These are phyloP conservation scores for Linurgus olivaceus DNA, from an alignment of 2,797 vertebrate species.

Conservation along the genomic window DNA sequence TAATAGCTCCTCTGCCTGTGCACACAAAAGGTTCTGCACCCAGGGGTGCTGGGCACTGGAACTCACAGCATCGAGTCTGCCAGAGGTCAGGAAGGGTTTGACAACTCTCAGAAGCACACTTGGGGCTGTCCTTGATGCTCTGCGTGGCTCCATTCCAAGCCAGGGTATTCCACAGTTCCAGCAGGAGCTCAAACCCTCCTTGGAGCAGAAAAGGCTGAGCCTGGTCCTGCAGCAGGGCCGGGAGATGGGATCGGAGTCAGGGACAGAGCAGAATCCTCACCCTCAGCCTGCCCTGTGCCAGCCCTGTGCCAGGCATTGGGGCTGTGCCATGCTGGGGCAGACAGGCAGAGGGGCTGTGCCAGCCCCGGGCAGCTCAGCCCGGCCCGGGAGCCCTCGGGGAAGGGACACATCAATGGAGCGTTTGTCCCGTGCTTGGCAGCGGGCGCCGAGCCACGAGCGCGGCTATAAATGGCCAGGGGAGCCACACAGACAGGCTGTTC, in stretches of 20 bases:
- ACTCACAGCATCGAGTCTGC: background rate
- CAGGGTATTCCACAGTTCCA: background rate
- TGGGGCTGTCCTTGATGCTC: background rate
- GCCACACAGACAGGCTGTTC: background rate
- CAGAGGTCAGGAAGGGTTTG: background rate
- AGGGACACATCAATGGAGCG: background rate
- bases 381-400: background rate
- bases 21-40: background rate
- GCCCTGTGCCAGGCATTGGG: too few species aligned
- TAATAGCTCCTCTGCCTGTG: rapidly evolving
- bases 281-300: background rate
- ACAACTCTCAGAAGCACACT: background rate
- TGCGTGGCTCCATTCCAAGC: background rate
- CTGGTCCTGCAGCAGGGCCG: background rate
- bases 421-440: slow-evolving; percentile 55
- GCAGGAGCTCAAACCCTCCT: background rate
- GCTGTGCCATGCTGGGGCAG: too few species aligned
- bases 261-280: background rate
- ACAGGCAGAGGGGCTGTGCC: background rate
- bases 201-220: background rate
- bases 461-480: slow-evolving; percentile 38
- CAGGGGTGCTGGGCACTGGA: background rate
- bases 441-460: background rate
- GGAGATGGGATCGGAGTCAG: background rate
- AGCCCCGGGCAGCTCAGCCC: background rate